Percentiles rank a stretch among this genome's conserved stretches.
phyloP scores from a whole-genome alignment of 37 sponge, comb jelly and placozoan genomes.

The Crambe crambe region DNA sequence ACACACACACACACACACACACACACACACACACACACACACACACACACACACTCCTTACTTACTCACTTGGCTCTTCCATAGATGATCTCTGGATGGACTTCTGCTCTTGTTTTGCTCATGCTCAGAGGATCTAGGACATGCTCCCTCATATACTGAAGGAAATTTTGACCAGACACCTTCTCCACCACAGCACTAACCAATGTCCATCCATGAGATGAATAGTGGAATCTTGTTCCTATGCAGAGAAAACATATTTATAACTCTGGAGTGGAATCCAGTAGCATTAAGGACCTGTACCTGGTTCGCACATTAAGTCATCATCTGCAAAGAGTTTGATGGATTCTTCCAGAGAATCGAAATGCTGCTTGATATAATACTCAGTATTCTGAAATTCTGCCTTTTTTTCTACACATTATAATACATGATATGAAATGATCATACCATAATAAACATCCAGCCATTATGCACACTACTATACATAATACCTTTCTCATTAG shows the following conservation, averaged over 20 bases:
- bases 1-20: no score
- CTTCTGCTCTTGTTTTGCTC: conserved; percentile 51
- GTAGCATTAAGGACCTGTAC: conserved; percentile 21
- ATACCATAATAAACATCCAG: no score
- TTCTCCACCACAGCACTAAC: conserved; percentile 87
- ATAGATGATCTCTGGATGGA: conserved; percentile 39
- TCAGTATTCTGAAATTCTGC: conserved; percentile 24
- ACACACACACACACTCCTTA: no score
- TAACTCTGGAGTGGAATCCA: not conserved
- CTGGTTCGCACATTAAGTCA: conserved; percentile 61
- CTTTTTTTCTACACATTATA: conserved; percentile 1
- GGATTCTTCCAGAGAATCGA: conserved; percentile 51
- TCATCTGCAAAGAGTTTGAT: conserved; percentile 77
- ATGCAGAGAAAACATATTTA: not conserved
- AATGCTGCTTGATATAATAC: conserved; percentile 62
- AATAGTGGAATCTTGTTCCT: conserved; percentile 73
- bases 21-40: no score
- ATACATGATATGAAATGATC: no score
- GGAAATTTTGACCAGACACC: conserved; percentile 51
- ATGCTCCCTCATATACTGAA: conserved; percentile 58
- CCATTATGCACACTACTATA: not conserved
- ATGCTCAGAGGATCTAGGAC: conserved; percentile 65
- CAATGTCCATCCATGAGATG: conserved; percentile 89
- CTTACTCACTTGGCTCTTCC: conserved; percentile 72
- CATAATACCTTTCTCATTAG: conserved; percentile 4